phyloP scores from a whole-genome alignment of 2,113 vertebrate genomes.

The Dipodomys merriami region DNA sequence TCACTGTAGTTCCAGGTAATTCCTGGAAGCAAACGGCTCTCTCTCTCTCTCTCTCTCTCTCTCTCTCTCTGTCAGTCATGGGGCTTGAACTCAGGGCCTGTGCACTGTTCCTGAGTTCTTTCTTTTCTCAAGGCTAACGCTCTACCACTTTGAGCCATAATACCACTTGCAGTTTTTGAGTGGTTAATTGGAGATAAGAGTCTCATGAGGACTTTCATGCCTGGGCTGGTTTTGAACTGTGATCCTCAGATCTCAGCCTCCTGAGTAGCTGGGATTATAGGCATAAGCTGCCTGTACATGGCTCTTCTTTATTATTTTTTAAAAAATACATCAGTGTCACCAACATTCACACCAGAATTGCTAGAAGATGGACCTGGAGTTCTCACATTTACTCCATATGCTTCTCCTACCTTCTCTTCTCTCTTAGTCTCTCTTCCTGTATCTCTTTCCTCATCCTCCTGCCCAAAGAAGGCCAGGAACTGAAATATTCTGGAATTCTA shows the following conservation, averaged over 20 bases:
- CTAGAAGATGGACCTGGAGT: neutral
- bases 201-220: too few relatives aligned
- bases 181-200: too few relatives aligned
- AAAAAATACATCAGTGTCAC: neutral
- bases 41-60: too few relatives aligned
- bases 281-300: neutral
- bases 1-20: neutral
- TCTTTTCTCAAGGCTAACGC: too few relatives aligned
- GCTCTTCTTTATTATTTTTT: neutral
- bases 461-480: constrained; percentile 51
- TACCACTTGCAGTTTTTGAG: too few relatives aligned
- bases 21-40: neutral
- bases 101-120: too few relatives aligned
- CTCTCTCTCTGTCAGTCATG: too few relatives aligned
- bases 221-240: too few relatives aligned
- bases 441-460: neutral
- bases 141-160: too few relatives aligned
- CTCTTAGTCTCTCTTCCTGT: neutral
- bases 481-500: constrained; percentile 66
- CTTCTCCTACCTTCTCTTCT: neutral
- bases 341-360: neutral
- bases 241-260: too few relatives aligned
- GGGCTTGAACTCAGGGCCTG: too few relatives aligned
- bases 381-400: neutral
- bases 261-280: too few relatives aligned